Evolutionary conservation across 2,113 vertebrate genomes (phyloP), one percentile per base, ranked within the genome.

Genomic region (Felis chaus): DNA sequence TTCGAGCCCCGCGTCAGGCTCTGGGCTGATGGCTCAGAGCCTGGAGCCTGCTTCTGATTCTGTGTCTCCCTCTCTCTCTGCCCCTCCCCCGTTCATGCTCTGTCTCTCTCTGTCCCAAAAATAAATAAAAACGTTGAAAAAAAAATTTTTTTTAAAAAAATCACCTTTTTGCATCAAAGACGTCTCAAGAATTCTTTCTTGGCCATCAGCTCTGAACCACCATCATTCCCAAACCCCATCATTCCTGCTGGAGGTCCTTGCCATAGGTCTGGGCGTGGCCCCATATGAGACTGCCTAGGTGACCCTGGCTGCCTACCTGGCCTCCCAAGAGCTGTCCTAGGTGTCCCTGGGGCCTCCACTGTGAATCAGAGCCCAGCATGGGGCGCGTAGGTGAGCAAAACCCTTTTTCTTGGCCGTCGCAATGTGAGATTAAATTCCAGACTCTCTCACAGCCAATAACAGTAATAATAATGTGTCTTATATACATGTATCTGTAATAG

Each of bases 161-260:
- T 50, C 48, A 50, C 48, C 48, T 50, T 50, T 50, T 50, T 0
- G 99, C 99, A 0, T 99, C 99, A 50, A 50, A 50, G 48, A 50
- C 48, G 11, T 50, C 48, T 50, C 48, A 50, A 50, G 12, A 50
- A 50, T 50, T 50, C 48, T 50, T 50, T 50, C 48, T 50, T 50
- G 1, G 48, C 48, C 12, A 13, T 50, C 48, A 50, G 48, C 48
- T 50, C 48, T 50, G 48, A 50, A 50, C 12, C 48, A 11, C 48
- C 48, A 50, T 50, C 48, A 50, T 50, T 50, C 48, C 48, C 9
- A 50, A 50, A 23, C 98, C 99, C 84, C 99, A 98, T 80, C 99
- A 68, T 99, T 99, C 86, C 99, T 99, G 98, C 98, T 99, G 93
- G 99, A 99, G 0, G 98, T 99, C 97, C 98, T 99, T 39, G 99